Conservation (phyloP, 2,113 vertebrate genomes). For the Passer domesticus region DNA sequence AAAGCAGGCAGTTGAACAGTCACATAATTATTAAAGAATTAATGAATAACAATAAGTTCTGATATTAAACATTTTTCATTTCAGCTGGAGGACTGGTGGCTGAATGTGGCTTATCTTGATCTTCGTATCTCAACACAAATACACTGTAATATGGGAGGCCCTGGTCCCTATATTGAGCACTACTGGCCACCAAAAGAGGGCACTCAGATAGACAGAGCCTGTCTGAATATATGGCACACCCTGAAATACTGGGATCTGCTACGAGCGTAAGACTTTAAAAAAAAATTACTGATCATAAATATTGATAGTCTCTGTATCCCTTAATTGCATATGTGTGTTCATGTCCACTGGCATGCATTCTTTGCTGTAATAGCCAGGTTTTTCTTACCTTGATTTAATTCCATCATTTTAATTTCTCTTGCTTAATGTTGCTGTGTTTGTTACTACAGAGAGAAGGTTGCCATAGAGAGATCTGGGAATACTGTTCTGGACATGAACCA, state of each 20-base stretch:
- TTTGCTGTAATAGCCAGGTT: neutral
- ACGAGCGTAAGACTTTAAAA: slow-evolving; percentile 78
- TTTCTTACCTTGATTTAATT: slow-evolving; percentile 5
- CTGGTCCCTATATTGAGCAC: slow-evolving; percentile 84
- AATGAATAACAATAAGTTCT: neutral
- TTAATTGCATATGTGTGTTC: neutral
- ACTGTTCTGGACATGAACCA: slow-evolving; percentile 89
- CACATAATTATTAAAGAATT: neutral
- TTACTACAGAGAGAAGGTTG: slow-evolving; percentile 83
- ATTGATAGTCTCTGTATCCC: neutral
- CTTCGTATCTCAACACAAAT: slow-evolving; percentile 89
- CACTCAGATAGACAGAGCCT: slow-evolving; percentile 84
- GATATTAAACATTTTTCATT: slow-evolving; percentile 25
- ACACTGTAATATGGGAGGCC: slow-evolving; percentile 87
- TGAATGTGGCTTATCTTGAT: slow-evolving; percentile 89
- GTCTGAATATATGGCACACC: slow-evolving; percentile 80
- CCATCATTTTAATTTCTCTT: neutral
- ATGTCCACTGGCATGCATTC: neutral
- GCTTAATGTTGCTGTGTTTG: neutral
- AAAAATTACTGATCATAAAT: neutral
- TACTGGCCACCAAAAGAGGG: slow-evolving; percentile 89
- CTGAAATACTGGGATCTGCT: slow-evolving; percentile 92
- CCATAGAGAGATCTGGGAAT: slow-evolving; percentile 80
- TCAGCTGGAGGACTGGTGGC: slow-evolving; percentile 98
- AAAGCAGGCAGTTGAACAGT: neutral